phyloP scores from a whole-genome alignment of 2,113 vertebrate genomes.

The Tapirus terrestris region DNA sequence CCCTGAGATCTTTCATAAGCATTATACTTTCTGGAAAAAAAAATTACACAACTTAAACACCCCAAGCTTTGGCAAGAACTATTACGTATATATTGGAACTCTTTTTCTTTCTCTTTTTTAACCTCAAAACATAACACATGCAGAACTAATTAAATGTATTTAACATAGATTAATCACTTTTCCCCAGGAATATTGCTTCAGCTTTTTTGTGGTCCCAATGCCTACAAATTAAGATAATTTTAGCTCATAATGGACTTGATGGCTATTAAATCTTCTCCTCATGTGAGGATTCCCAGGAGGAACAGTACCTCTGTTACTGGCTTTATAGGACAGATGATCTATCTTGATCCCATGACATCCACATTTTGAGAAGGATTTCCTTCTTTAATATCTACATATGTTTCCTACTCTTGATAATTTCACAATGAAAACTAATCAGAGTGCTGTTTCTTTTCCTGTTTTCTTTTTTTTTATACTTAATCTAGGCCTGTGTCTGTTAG shows the following conservation, averaged over 20 bases:
- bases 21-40: neutral
- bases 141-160: neutral
- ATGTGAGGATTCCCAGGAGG: neutral
- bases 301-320: neutral
- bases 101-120: neutral
- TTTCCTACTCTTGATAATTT: slow-evolving; percentile 12
- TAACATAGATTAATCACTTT: neutral
- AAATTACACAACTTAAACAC: neutral
- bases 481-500: neutral
- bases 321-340: neutral
- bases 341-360: neutral
- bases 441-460: neutral
- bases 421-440: slow-evolving; percentile 42
- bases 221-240: neutral
- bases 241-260: neutral
- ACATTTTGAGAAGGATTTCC: neutral
- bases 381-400: neutral
- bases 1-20: neutral
- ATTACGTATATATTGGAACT: neutral
- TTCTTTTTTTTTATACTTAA: neutral
- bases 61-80: slow-evolving; percentile 44
- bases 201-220: neutral
- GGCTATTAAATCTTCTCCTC: neutral
- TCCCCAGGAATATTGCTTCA: neutral
- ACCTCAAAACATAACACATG: neutral